Base-by-base conservation (phyloP, 2,888 invertebrate species). In the Myopa tessellatipennis region DNA sequence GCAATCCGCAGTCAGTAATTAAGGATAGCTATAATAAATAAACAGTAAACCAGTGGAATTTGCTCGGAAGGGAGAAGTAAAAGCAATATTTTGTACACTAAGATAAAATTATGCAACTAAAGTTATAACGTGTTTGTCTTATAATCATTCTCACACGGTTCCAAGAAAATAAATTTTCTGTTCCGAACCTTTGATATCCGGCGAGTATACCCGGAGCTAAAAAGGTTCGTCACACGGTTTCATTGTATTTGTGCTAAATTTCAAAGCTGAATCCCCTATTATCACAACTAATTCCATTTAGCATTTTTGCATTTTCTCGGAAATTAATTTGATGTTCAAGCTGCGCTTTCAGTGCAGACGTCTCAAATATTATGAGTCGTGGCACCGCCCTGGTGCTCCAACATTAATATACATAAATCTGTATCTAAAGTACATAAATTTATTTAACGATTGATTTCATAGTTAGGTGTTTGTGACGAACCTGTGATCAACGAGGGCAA, bases 321-420 rank as follows among this genome's bases (percentile, higher is more conserved):
- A 16, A 61, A 61, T n/a, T 61, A n/a, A 6, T 61, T n/a, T 61
- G 61, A 4, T 76, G 16, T 34, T 68, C 16, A 3, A 69, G 40
- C 16, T 60, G 14, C 26, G 38, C 6, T 40, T 68, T 58, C 16
- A 69, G 45, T 6, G 18, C 10, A 34, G 45, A 70, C 40, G 63
- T 34, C 26, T 78, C 74, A 26, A n/a, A 74, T 14, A 79, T 67
- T 26, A 16, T 4, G 74, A 79, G 40, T 77, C 73, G n/a, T 73
- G 77, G 5, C 45, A 73, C 50, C 72, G 18, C 4, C 79, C 77
- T 14, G 71, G 74, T 18, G 40, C 58, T 2, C 79, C 74, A 50
- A 77, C 52, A 65, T 75, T 79, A 50, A 79, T 72, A 71, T 74
- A 79, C 14, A 68, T 63, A 58, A 79, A 79, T 52, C 71, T 69